Evolutionary conservation across 2,113 vertebrate genomes (phyloP), one percentile per base, ranked within the genome.

Genomic region (Cavia aperea): DNA sequence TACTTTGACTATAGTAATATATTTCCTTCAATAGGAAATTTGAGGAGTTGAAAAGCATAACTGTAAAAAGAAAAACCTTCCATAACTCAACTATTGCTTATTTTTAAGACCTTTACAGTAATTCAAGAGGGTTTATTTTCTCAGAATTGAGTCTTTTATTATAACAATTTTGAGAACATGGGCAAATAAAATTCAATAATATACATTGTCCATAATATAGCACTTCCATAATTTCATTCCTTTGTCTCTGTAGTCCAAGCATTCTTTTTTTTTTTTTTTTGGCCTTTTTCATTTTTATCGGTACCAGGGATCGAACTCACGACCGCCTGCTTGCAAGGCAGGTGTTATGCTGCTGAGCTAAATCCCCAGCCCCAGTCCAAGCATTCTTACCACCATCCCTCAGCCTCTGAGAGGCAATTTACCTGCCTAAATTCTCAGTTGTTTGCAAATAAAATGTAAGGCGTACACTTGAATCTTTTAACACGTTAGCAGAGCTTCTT

Each of bases 71-170:
- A 91, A 94, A 81, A 92, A 66, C 43, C 12, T 63, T 29, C n/a
- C 87, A 70, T 90, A 49, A 92, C 72, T 7, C 84, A 77, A 78
- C 68, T 77, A 89, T 65, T 70, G 63, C 39, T 87, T 91, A 29
- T 93, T 94, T 85, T 86, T 86, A 93, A 89, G 62, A 88, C 70
- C 26, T 91, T 89, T 84, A 63, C 68, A 96, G 65, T 81, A 92
- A 43, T 39, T 81, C 54, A 66, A 92, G 54, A 94, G 33, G 66
- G 91, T 43, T 88, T 85, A 58, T 89, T 72, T 89, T 92, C 90
- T 63, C 51, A 86, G 83, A 93, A 93, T 72, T 88, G 92, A 73
- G 66, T 75, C 36, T 93, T 94, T 73, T 43, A 81, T 70, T 88
- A 93, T 31, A 89, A 86, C 82, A 86, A 83, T 91, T 89, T 54